phyloP scores from a whole-genome alignment of 2,888 invertebrate species.

The Drosophila basisetae region DNA sequence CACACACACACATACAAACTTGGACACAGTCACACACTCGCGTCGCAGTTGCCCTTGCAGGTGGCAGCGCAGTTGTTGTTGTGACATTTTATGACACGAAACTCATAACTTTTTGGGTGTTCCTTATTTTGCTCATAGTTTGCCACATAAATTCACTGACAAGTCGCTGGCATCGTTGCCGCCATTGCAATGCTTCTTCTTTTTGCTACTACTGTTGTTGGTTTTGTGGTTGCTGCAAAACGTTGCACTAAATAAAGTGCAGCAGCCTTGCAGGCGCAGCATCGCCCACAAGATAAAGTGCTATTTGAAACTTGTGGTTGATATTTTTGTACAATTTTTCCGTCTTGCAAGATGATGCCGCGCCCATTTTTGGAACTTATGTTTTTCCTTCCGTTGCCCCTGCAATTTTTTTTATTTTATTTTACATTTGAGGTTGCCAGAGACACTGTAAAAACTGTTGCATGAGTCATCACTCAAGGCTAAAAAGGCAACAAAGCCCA shows the following conservation, averaged over 20 bases:
- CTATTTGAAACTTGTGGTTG: slow-evolving; percentile 75
- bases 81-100: slow-evolving; percentile 71
- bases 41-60: slow-evolving; percentile 56
- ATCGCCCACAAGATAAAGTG: slow-evolving; percentile 73
- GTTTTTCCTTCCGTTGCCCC: neutral
- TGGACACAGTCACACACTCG: slow-evolving; percentile 9
- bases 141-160: slow-evolving; percentile 74
- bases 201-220: slow-evolving; percentile 12
- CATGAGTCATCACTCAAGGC: slow-evolving; percentile 17
- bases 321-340: slow-evolving; percentile 36
- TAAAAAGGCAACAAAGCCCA: slow-evolving; percentile 9
- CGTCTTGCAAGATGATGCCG: slow-evolving; percentile 20
- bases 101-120: slow-evolving; percentile 74
- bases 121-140: slow-evolving; percentile 79
- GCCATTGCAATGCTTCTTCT: slow-evolving; percentile 47
- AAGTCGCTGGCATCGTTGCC: slow-evolving; percentile 56
- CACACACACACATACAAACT: neutral
- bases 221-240: slow-evolving; percentile 13
- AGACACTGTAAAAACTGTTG: slow-evolving; percentile 4
- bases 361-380: slow-evolving; percentile 18
- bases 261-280: slow-evolving; percentile 41
- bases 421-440: slow-evolving; percentile 9
- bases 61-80: slow-evolving; percentile 61
- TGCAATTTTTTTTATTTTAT: slow-evolving; percentile 18
- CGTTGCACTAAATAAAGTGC: slow-evolving; percentile 59